Percentiles rank a stretch among this genome's conserved stretches.
Conservation (phyloP, 1,140 invertebrate species). For the Bombus turneri region DNA sequence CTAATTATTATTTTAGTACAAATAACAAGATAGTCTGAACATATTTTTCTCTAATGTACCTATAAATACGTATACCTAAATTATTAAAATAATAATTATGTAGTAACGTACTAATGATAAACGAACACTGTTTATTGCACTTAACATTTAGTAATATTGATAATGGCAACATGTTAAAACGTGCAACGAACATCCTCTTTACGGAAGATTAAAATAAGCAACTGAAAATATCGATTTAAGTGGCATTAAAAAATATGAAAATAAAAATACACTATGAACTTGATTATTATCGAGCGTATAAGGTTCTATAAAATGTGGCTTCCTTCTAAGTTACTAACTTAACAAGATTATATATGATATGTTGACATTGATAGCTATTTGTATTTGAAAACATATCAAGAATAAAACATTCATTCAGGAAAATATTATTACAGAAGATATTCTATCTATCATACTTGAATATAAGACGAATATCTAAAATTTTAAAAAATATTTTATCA, state of each 20-base stretch:
- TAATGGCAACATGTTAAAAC: background rate
- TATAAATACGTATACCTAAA: too few relatives aligned
- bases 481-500: background rate
- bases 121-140: background rate
- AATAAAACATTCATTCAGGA: background rate
- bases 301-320: background rate
- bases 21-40: too few relatives aligned
- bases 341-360: background rate
- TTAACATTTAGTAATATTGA: background rate
- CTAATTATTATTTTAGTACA: too few relatives aligned
- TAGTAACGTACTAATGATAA: too few relatives aligned
- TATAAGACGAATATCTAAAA: background rate
- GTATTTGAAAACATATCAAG: background rate
- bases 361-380: background rate
- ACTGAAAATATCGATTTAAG: conserved; percentile 42
- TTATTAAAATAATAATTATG: too few relatives aligned
- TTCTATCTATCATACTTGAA: background rate
- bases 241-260: conserved; percentile 36
- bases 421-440: background rate
- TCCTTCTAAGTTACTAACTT: background rate
- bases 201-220: conserved; percentile 42
- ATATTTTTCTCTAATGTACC: too few relatives aligned
- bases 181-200: background rate
- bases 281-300: conserved; percentile 12
- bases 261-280: conserved; percentile 37